Evolutionary conservation across 2,797 vertebrate species (phyloP).

Genomic region (Anomalospiza imberbis): DNA sequence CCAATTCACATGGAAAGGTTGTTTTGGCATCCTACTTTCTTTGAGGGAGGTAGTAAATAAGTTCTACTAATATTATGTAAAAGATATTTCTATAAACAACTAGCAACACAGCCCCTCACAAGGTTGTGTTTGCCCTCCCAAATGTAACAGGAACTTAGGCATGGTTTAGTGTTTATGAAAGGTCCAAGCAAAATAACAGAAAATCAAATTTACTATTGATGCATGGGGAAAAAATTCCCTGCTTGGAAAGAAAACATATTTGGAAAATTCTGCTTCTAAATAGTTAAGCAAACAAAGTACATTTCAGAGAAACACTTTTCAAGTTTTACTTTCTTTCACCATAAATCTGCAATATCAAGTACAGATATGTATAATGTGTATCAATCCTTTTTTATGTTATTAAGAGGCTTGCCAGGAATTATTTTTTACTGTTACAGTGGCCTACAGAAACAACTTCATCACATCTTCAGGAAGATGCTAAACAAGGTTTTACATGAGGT

Average conservation of each 20-base stretch:
- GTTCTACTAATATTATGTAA: slow-evolving; percentile 10
- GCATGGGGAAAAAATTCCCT: not conserved
- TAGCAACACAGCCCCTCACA: not conserved
- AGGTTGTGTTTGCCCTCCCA: not conserved
- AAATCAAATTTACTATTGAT: not conserved
- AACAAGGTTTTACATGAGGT: not conserved
- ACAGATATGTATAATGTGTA: not conserved
- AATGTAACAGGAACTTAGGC: slow-evolving; percentile 13
- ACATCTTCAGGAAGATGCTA: not conserved
- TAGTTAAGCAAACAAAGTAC: not conserved
- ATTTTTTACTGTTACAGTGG: not conserved
- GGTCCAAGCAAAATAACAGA: slow-evolving; percentile 39
- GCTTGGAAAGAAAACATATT: not conserved
- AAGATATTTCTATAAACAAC: slow-evolving; percentile 35
- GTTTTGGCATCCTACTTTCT: not conserved
- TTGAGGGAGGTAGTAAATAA: not conserved
- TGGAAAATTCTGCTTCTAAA: slow-evolving; percentile 20
- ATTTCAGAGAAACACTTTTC: not conserved
- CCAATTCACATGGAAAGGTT: not conserved
- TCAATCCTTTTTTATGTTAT: not conserved
- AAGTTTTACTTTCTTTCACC: not conserved
- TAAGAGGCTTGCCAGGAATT: not conserved
- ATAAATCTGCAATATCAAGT: not conserved
- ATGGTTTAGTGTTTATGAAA: not conserved
- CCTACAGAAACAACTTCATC: not conserved